Percentiles rank a stretch among this genome's conserved stretches.
phyloP scores from a whole-genome alignment of 2,888 invertebrate species.

The Sturmia bella region DNA sequence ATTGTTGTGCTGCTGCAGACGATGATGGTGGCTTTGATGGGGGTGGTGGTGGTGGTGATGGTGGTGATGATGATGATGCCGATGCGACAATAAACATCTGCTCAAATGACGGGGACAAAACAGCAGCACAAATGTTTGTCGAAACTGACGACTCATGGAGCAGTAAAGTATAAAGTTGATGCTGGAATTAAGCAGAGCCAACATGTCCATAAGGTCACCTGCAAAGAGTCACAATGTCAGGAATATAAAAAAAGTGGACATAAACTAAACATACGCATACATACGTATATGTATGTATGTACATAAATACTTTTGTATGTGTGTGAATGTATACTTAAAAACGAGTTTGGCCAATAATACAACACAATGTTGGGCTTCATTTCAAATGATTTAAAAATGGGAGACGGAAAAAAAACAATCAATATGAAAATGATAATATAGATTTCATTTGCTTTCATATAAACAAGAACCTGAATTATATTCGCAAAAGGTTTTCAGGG shows the following conservation, averaged over 20 bases:
- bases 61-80: conserved; percentile 42
- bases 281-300: not conserved
- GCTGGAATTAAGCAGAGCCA: conserved; percentile 93
- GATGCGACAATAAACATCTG: conserved; percentile 69
- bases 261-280: not conserved
- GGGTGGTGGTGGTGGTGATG: conserved; percentile 25
- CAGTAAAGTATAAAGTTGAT: conserved; percentile 96
- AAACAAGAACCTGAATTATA: no score
- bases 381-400: no score
- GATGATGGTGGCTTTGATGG: conserved; percentile 31
- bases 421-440: no score
- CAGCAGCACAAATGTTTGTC: conserved; percentile 88
- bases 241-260: conserved; percentile 1
- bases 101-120: conserved; percentile 85
- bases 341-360: no score
- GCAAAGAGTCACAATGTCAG: conserved; percentile 72
- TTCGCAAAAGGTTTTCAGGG: no score
- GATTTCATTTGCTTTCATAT: no score
- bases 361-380: no score
- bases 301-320: not conserved
- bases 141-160: conserved; percentile 94
- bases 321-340: no score
- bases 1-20: conserved; percentile 40
- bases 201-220: conserved; percentile 92
- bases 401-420: no score